Conservation (phyloP, 2,797 vertebrate genomes). For the Liparis tanakae region DNA sequence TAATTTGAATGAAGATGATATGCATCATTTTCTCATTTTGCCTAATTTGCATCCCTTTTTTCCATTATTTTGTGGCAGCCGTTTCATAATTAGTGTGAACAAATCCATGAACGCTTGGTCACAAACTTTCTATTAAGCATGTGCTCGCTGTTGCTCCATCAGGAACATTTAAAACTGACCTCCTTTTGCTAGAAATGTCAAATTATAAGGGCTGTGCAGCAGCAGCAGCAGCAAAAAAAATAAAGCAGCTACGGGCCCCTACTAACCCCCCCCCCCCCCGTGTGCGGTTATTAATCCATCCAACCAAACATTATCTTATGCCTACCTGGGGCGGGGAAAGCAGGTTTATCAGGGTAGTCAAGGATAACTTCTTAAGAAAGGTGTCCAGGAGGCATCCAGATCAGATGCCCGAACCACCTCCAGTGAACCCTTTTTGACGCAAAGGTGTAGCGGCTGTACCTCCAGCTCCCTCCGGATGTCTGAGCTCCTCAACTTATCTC, state of each 20-base stretch:
- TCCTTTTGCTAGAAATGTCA: constrained; percentile 22
- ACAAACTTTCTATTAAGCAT: constrained; percentile 33
- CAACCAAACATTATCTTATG: background rate
- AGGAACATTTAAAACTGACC: constrained; percentile 28
- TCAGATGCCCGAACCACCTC: background rate
- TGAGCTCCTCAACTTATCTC: background rate
- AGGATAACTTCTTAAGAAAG: background rate
- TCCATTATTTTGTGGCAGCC: constrained; percentile 34
- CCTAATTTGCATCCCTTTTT: constrained; percentile 42
- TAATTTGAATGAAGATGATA: constrained; percentile 60
- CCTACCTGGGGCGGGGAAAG: background rate
- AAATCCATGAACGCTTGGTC: constrained; percentile 27
- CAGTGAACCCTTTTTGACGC: background rate
- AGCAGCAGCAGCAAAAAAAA: background rate
- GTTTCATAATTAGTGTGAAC: constrained; percentile 39
- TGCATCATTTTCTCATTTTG: constrained; percentile 61
- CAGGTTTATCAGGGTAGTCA: background rate
- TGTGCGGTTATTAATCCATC: constrained; percentile 12
- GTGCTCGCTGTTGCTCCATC: constrained; percentile 31
- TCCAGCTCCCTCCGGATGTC: background rate
- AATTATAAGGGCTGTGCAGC: background rate
- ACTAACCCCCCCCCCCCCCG: background rate
- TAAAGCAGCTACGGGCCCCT: background rate
- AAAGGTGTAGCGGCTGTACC: background rate
- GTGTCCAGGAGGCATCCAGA: background rate